Percentiles rank a stretch among this genome's conserved stretches.
Conservation (phyloP, 37 sponge, comb jelly and placozoan species). For the Cladorhizidae sp. region DNA sequence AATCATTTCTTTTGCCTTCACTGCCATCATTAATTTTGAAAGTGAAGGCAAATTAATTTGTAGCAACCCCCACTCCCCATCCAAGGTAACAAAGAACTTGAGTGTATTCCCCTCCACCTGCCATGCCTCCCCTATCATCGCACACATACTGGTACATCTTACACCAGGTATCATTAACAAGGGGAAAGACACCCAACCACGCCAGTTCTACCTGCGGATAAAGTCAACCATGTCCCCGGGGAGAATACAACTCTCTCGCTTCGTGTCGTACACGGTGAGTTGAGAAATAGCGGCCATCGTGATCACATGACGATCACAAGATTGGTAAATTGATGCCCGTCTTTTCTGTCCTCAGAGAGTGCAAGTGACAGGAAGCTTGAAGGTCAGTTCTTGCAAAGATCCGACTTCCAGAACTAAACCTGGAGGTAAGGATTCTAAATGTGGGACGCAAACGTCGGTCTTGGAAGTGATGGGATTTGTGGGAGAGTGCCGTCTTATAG, state of each 20-base stretch:
- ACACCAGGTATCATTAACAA: background rate
- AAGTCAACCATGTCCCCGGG: constrained; percentile 46
- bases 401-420: background rate
- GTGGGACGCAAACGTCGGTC: constrained; percentile 13
- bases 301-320: background rate
- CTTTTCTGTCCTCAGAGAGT: constrained; percentile 37
- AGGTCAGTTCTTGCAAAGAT: background rate
- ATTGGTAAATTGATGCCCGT: background rate
- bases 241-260: constrained; percentile 56
- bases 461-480: constrained; percentile 50
- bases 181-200: constrained; percentile 20
- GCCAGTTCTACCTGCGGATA: constrained; percentile 58
- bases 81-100: too few species aligned
- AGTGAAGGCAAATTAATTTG: too few species aligned
- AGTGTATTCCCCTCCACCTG: too few species aligned
- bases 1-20: too few species aligned
- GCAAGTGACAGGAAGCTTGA: constrained; percentile 52
- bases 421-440: background rate
- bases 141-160: too few species aligned
- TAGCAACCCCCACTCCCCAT: too few species aligned
- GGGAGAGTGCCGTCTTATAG: constrained; percentile 66
- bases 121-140: too few species aligned
- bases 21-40: too few species aligned
- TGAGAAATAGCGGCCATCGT: background rate
- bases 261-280: constrained; percentile 46